Evolutionary conservation across 2,888 invertebrate genomes (phyloP).

Genomic region (Kuschelorhynchus macadamiae): DNA sequence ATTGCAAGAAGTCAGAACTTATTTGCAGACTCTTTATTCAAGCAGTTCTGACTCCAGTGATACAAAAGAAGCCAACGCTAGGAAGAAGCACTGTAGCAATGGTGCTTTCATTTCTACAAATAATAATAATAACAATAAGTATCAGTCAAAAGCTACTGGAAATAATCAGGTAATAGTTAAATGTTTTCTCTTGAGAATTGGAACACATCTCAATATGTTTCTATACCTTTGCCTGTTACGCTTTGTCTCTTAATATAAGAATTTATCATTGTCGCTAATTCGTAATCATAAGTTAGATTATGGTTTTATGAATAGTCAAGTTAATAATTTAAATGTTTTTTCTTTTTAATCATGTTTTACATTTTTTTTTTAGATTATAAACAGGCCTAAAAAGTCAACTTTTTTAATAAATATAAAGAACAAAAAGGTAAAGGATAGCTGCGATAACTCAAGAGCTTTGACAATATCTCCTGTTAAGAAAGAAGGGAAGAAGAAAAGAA

Average conservation of each 20-base stretch:
- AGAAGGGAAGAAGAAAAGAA: slow-evolving; percentile 71
- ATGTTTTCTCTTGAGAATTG: background rate
- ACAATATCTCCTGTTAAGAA: slow-evolving; percentile 60
- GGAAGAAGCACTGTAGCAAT: slow-evolving; percentile 54
- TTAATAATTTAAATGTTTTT: too few relatives aligned
- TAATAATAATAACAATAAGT: slow-evolving; percentile 57
- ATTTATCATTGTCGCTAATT: too few relatives aligned
- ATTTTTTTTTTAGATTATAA: slow-evolving; percentile 36
- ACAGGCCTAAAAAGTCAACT: slow-evolving; percentile 69
- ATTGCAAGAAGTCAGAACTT: slow-evolving; percentile 86
- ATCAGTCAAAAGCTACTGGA: slow-evolving; percentile 29
- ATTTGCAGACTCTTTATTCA: slow-evolving; percentile 86
- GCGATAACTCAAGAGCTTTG: slow-evolving; percentile 57
- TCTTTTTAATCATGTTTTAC: too few relatives aligned
- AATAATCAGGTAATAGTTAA: slow-evolving; percentile 39
- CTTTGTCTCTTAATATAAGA: too few relatives aligned
- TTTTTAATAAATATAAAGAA: slow-evolving; percentile 76
- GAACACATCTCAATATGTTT: background rate
- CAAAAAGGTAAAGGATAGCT: slow-evolving; percentile 71
- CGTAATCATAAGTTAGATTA: too few relatives aligned
- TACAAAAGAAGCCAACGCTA: slow-evolving; percentile 67
- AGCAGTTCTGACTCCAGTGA: slow-evolving; percentile 80
- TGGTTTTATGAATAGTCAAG: too few relatives aligned
- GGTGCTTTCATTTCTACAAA: slow-evolving; percentile 57
- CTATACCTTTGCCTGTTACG: too few relatives aligned